Evolutionary conservation across 2,888 invertebrate species (phyloP).

Genomic region (Dolichopus griseipennis): DNA sequence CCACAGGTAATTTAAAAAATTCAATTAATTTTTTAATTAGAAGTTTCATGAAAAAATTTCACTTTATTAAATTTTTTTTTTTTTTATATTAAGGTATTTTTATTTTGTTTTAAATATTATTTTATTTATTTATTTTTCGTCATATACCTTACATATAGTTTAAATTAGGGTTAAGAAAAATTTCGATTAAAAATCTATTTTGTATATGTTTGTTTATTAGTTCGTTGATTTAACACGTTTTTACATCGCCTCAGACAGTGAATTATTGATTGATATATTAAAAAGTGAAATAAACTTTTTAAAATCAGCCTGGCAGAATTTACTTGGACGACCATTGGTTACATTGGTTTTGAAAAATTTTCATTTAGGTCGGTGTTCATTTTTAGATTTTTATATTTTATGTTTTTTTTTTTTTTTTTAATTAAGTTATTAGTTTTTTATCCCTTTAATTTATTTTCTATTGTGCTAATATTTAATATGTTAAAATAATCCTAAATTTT

Average conservation of each 20-base stretch:
- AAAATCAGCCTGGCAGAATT: constrained; percentile 96
- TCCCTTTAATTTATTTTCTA: constrained; percentile 14
- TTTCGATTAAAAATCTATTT: constrained; percentile 20
- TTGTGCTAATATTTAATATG: not conserved
- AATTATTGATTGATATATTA: constrained; percentile 95
- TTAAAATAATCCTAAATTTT: not conserved
- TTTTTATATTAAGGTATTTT: constrained; percentile 21
- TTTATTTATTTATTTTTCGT: constrained; percentile 5
- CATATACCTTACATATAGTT: constrained; percentile 12
- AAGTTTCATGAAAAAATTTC: constrained; percentile 6
- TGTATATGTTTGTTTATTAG: constrained; percentile 48
- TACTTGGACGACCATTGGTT: constrained; percentile 92
- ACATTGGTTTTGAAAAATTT: constrained; percentile 80
- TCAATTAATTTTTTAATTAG: not conserved
- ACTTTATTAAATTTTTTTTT: constrained; percentile 12
- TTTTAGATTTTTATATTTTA: constrained; percentile 18
- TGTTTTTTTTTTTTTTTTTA: constrained; percentile 18
- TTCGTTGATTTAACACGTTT: constrained; percentile 96
- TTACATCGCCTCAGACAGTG: constrained; percentile 97
- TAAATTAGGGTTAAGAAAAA: constrained; percentile 11
- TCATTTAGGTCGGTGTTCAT: constrained; percentile 65
- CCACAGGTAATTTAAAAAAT: constrained; percentile 69
- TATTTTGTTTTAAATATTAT: constrained; percentile 14
- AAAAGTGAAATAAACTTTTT: constrained; percentile 96
- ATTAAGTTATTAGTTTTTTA: constrained; percentile 14